These are phyloP conservation scores for Cryptocheilus praepositus DNA, from an alignment of 2,888 invertebrate species.

Conservation along the genomic window DNA sequence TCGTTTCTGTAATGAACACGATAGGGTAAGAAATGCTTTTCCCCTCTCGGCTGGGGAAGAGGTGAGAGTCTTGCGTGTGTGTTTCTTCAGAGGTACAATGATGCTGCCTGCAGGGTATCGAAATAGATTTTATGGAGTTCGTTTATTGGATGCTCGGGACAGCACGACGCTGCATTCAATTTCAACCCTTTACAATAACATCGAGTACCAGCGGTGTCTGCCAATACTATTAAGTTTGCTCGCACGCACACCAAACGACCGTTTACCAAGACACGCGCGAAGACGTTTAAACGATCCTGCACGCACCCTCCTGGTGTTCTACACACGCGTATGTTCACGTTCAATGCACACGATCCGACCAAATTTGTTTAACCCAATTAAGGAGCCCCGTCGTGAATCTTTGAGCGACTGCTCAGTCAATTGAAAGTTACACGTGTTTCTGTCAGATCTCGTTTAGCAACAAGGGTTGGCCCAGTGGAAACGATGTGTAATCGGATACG, in stretches of 20 bases:
- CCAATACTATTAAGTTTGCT: conserved; percentile 32
- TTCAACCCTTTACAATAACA: conserved; percentile 50
- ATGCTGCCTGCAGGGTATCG: conserved; percentile 1
- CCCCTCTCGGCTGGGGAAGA: too few relatives aligned
- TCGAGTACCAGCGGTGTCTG: conserved; percentile 10
- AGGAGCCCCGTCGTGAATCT: conserved; percentile 55
- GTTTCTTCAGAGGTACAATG: background rate
- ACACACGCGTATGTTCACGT: background rate
- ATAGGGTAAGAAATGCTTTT: too few relatives aligned
- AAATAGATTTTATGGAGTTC: conserved; percentile 36
- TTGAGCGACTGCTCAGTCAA: conserved; percentile 62
- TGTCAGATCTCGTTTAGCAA: conserved; percentile 64
- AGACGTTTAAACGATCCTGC: conserved; percentile 21
- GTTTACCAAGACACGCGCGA: conserved; percentile 3
- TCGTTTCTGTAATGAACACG: too few relatives aligned
- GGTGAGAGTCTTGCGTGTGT: too few relatives aligned
- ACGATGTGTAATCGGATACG: conserved; percentile 50
- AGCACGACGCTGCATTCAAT: conserved; percentile 26
- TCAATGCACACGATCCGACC: conserved; percentile 29
- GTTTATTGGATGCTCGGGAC: conserved; percentile 43
- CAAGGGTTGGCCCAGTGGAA: conserved; percentile 21
- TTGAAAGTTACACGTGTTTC: conserved; percentile 70
- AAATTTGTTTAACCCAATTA: conserved; percentile 66
- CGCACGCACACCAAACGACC: background rate
- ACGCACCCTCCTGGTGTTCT: background rate